Evolutionary conservation across 2,797 vertebrate genomes (phyloP), one percentile per base, ranked within the genome.

Genomic region (Melopsittacus undulatus): DNA sequence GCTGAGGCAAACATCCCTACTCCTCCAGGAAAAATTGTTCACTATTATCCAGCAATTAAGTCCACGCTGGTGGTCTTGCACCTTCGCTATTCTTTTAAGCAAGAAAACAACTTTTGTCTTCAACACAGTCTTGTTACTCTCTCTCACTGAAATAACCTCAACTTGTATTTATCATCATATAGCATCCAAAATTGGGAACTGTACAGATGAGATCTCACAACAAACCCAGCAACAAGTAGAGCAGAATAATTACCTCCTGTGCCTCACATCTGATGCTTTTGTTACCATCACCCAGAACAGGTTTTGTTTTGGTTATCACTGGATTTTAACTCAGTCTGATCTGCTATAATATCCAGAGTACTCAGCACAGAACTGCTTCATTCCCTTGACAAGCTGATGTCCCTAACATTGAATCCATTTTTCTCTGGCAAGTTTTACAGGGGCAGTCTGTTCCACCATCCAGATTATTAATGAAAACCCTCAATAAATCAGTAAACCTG

Each of bases 221-320:
- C 20, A 45, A 81, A 51, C 77, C 86, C 46, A 72, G 88, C 76
- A 91, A 48, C 82, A 95, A 96, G 77, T 92, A 92, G 96, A 95
- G 94, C 96, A 95, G 93, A 95, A 95, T 94, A 97, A 97, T 96
- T 61, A 90, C 94, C 93, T 96, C 92, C 88, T 94, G 96, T 95
- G 90, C 81, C 46, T 93, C 51, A 42, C 90, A 95, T 92, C 74
- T 92, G 88, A 95, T 92, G 83, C 77, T 93, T 95, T 84, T 79
- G 62, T 90, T 88, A 68, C 57, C 66, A 62, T 14, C 83, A 90
- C 63, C 38, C 82, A 69, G 45, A 88, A 32, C 54, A 92, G 74
- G 83, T 91, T 92, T 91, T 84, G 66, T 59, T 88, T 88, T 78
- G n/a, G 11, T 81, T 83, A 64, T 85, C 61, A 45, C 42, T 80